Base-by-base conservation (phyloP, 2,113 vertebrate genomes). In the Hyla sarda region DNA sequence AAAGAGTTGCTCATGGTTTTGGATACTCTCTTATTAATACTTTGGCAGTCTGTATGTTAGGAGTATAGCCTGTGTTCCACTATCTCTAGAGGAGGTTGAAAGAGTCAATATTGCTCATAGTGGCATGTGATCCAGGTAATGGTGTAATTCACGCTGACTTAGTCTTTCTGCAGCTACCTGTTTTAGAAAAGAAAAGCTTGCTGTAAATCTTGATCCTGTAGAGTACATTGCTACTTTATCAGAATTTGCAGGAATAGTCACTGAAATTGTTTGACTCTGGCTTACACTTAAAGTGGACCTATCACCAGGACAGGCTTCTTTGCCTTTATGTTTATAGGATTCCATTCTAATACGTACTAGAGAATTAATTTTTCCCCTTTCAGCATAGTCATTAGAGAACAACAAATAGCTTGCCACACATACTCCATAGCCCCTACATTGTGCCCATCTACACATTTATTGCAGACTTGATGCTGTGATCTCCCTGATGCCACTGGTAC, bases 1-100 rank as follows among this genome's bases (percentile, higher is more conserved):
- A 37, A 32, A 58, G 75, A 32, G 77, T 80, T 60, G 56, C 77
- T 80, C 77, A 80, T 45, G 19, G 77, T 45, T 60, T 62, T 60
- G 30, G 77, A 14, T 80, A 58, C 34, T 45, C 54, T 80, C 54
- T 28, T 62, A 54, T 62, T 80, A 80, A 45, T 56, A 45, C 77
- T 60, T 60, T 80, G 77, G 54, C 50, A 80, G n/a, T 62, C 28
- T 28, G n/a, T 80, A 25, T 45, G 12, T 50, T 69, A 69, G 79
- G 58, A 67, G 25, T 65, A 19, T 21, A 82, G 54, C 32, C 23
- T 23, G 0, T 25, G 54, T 60, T 23, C 32, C 17, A 41, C 32
- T 60, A 21, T 60, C 54, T 60, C 28, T 5, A 54, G 28, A 56
- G 19, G 16, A 23, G 25, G 48, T 54, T 78, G 28, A 58, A 58